Evolutionary conservation across 2,113 vertebrate species (phyloP).

Genomic region (Calidris pygmaea): DNA sequence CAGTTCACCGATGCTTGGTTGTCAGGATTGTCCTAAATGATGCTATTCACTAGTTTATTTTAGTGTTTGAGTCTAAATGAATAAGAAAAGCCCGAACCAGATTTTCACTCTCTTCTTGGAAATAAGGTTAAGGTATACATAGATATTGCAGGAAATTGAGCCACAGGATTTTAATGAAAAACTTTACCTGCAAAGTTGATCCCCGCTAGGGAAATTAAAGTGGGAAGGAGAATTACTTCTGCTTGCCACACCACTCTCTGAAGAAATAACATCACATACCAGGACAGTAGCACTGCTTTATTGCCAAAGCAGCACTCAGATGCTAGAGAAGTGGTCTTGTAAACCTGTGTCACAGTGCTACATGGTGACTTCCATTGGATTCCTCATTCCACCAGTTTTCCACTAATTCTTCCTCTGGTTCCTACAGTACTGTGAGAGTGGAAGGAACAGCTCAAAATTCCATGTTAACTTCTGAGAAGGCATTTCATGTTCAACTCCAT

Average conservation of each 20-base stretch:
- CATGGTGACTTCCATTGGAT: fast-evolving
- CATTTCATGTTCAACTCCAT: background rate
- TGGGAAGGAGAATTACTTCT: background rate
- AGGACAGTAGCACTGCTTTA: background rate
- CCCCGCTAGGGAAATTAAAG: background rate
- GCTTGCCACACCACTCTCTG: background rate
- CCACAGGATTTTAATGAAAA: background rate
- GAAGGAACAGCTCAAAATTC: background rate
- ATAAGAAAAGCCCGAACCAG: background rate
- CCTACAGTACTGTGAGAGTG: background rate
- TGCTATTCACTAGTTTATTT: background rate
- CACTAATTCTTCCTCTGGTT: background rate
- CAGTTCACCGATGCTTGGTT: background rate
- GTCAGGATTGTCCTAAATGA: background rate
- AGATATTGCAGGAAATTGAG: background rate
- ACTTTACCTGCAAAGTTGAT: background rate
- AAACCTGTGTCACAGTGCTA: background rate
- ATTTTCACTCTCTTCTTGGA: background rate
- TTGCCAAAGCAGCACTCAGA: background rate
- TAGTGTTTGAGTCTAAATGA: background rate
- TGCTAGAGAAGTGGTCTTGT: background rate
- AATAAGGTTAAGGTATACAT: background rate
- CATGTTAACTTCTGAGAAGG: background rate
- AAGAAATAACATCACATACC: background rate
- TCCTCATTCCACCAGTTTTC: background rate